Conservation (phyloP, 1,140 invertebrate species). For the Acyrthosiphon pisum region DNA sequence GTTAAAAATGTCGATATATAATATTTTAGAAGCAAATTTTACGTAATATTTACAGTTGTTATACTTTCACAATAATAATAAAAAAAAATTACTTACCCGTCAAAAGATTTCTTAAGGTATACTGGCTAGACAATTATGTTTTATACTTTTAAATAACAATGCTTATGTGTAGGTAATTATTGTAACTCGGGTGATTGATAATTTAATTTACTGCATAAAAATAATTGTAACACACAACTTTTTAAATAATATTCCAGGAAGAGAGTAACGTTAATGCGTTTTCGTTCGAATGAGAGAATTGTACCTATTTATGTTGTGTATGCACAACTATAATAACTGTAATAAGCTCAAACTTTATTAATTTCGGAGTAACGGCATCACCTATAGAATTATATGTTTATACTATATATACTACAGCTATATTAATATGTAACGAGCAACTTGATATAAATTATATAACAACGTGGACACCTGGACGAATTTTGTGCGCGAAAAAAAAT, state of each 20-base stretch:
- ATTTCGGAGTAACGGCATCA: neutral
- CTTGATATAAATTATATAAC: neutral
- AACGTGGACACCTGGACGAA: neutral
- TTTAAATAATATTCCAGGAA: neutral
- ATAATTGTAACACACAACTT: neutral
- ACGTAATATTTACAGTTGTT: neutral
- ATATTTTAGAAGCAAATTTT: neutral
- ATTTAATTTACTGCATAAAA: neutral
- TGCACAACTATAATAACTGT: neutral
- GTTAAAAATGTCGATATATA: neutral
- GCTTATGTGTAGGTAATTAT: neutral
- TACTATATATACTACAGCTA: too few relatives aligned
- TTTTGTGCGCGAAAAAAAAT: neutral
- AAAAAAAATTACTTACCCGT: neutral
- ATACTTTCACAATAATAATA: neutral
- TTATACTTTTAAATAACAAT: neutral
- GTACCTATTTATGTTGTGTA: neutral
- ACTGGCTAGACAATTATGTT: neutral
- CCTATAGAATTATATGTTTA: neutral
- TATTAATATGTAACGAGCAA: neutral
- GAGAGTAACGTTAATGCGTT: neutral
- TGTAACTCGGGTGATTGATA: neutral
- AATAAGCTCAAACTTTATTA: neutral
- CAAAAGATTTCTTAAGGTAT: neutral
- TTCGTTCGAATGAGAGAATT: neutral